Evolutionary conservation across 2,797 vertebrate genomes (phyloP).

Genomic region (Champsocephalus gunnari): DNA sequence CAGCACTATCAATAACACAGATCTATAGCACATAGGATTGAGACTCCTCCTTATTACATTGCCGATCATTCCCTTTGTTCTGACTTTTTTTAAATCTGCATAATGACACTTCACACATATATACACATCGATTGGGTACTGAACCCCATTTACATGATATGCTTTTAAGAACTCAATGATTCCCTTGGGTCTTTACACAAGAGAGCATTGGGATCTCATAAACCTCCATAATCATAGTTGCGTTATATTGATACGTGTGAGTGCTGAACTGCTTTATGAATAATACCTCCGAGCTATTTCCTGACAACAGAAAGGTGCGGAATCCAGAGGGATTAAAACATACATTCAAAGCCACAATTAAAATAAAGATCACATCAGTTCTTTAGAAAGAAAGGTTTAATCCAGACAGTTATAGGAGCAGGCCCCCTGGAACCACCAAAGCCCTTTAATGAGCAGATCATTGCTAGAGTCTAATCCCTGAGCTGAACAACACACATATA

Average conservation of each 20-base stretch:
- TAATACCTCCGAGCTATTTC: background rate
- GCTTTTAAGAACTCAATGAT: conserved; percentile 13
- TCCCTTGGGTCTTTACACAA: conserved; percentile 5
- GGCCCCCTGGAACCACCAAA: conserved; percentile 23
- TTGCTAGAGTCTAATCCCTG: conserved; percentile 25
- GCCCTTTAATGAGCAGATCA: conserved; percentile 35
- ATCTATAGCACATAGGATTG: conserved; percentile 26
- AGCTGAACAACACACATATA: conserved; percentile 27
- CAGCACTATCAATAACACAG: conserved; percentile 35
- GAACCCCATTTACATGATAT: background rate
- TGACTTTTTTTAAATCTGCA: conserved; percentile 18
- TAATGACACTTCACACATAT: conserved; percentile 9
- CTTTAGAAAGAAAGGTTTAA: conserved; percentile 29
- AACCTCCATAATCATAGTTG: conserved; percentile 3
- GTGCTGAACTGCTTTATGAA: background rate
- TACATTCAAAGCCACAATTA: conserved; percentile 28
- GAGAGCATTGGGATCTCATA: background rate
- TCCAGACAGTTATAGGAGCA: conserved; percentile 31
- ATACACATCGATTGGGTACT: background rate
- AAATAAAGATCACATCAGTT: conserved; percentile 31
- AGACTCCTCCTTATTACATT: conserved; percentile 35
- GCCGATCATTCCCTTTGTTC: conserved; percentile 44
- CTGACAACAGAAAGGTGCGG: background rate
- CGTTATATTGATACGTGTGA: background rate
- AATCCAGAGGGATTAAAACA: conserved; percentile 6